Evolutionary conservation across 1,140 invertebrate genomes (phyloP).

Genomic region (Idris sp.): DNA sequence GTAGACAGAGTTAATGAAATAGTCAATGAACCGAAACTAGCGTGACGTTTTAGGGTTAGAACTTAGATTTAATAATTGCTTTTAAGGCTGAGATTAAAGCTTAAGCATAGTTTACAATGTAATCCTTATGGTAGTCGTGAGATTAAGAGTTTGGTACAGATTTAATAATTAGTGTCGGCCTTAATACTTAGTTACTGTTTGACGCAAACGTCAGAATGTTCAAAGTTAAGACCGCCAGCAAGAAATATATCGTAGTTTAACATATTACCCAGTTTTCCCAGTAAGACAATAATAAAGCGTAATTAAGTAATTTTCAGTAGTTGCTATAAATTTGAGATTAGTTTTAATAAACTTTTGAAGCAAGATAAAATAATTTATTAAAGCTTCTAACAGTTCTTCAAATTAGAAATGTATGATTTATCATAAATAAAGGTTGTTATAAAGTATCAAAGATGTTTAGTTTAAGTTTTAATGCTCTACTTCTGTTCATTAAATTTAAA

Average conservation of each 20-base stretch:
- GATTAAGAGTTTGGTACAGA: constrained; percentile 50
- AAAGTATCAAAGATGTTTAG: too few relatives aligned
- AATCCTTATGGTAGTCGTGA: constrained; percentile 41
- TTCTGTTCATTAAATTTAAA: too few relatives aligned
- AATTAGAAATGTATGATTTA: too few relatives aligned
- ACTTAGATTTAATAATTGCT: constrained; percentile 46
- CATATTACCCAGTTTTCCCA: constrained; percentile 9
- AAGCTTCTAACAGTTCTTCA: too few relatives aligned
- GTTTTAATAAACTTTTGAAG: too few relatives aligned
- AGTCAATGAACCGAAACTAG: constrained; percentile 14
- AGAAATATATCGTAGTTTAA: constrained; percentile 2
- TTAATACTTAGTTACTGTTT: constrained; percentile 40
- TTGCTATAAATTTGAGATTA: too few relatives aligned
- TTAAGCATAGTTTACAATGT: constrained; percentile 47
- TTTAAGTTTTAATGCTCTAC: too few relatives aligned
- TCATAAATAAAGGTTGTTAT: too few relatives aligned
- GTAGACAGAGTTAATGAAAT: constrained; percentile 36
- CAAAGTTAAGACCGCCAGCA: constrained; percentile 1
- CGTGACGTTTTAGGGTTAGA: constrained; percentile 32
- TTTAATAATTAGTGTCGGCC: constrained; percentile 47
- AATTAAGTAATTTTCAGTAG: too few relatives aligned
- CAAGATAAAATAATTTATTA: too few relatives aligned
- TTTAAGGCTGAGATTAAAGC: constrained; percentile 32
- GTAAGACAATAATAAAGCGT: too few relatives aligned
- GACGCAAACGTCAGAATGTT: constrained; percentile 15